Base-by-base conservation (phyloP, 2,888 invertebrate genomes). In the Micoletzkya japonica region DNA sequence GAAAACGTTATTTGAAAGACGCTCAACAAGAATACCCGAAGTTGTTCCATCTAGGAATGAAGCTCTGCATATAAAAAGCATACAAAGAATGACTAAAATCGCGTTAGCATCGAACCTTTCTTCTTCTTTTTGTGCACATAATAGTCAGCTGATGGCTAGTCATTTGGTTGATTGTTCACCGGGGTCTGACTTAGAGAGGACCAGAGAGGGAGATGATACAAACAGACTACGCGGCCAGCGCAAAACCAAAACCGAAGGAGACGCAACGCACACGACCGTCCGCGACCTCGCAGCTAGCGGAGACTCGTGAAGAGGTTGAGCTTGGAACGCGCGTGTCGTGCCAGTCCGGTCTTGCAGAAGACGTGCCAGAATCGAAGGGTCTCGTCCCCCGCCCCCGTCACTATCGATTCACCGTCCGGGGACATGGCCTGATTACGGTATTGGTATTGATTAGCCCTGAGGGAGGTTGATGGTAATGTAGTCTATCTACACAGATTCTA, bases 301-400 rank as follows among this genome's bases (percentile, higher is more conserved):
- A 80, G 68, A 28, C 74, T 77, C 56, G 76, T 73, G 68, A 75
- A 72, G 49, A 80, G 70, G 67, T 80, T 80, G 68, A 80, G 70
- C 37, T 78, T 77, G 24, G 74, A 74, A 2, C 79, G 66, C 1
- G 75, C 70, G 10, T 26, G 24, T 36, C 50, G 30, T 52, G 77
- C 77, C 32, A 73, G 71, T 34, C 75, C 76, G 24, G 70, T 72
- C 89, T 97, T 97, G 85, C 94, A 95, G 88, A 98, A 98, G 0
- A 98, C 95, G 89, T 96, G 96, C 97, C 96, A 98, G 87, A 97
- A 98, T 7, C 97, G 89, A 4, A 98, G 89, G 0, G 97, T 98
- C 86, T 97, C 97, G 87, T 97, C 97, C 0, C 97, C 97, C 0
- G 97, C 97, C 34, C 97, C 97, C 0, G 97, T 98, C 0, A 98